phyloP scores from a whole-genome alignment of 2,797 vertebrate genomes.

The Sebastes hopkinsi region DNA sequence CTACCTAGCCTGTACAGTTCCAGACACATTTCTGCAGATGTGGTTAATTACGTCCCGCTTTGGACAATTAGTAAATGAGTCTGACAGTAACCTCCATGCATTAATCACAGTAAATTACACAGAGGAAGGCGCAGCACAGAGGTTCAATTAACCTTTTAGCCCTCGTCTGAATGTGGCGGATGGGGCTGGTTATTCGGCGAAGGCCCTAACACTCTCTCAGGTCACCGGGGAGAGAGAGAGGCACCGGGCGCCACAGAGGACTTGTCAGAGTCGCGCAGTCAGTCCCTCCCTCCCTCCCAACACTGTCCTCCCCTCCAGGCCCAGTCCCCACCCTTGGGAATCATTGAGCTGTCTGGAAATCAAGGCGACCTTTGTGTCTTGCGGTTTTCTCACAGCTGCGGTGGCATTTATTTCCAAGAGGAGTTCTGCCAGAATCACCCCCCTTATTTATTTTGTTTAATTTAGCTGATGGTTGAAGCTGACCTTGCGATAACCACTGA shows the following conservation, averaged over 20 bases:
- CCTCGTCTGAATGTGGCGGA: conserved; percentile 71
- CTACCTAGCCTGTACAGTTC: conserved; percentile 32
- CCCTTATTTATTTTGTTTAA: conserved; percentile 66
- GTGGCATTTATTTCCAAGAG: conserved; percentile 59
- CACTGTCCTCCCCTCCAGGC: conserved; percentile 52
- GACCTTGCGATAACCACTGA: conserved; percentile 52
- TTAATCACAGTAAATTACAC: conserved; percentile 88
- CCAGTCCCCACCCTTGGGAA: conserved; percentile 53
- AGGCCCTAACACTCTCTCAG: conserved; percentile 61
- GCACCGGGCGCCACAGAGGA: conserved; percentile 51
- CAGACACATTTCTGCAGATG: conserved; percentile 73
- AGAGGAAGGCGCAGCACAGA: conserved; percentile 80
- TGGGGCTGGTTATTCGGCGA: conserved; percentile 70
- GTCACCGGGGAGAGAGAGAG: conserved; percentile 66
- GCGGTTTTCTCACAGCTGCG: conserved; percentile 56
- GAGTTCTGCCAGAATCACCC: conserved; percentile 19
- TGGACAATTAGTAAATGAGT: conserved; percentile 83
- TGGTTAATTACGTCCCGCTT: conserved; percentile 78
- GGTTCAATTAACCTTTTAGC: conserved; percentile 86
- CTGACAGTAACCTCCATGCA: conserved; percentile 81
- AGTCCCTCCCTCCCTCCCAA: conserved; percentile 9
- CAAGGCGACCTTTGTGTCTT: conserved; percentile 73
- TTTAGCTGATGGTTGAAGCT: conserved; percentile 50
- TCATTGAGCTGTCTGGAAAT: conserved; percentile 68
- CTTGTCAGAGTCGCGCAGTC: conserved; percentile 35